These are phyloP conservation scores for Calyptommatus sinebrachiatus DNA, from an alignment of 2,113 vertebrate species.

Conservation along the genomic window DNA sequence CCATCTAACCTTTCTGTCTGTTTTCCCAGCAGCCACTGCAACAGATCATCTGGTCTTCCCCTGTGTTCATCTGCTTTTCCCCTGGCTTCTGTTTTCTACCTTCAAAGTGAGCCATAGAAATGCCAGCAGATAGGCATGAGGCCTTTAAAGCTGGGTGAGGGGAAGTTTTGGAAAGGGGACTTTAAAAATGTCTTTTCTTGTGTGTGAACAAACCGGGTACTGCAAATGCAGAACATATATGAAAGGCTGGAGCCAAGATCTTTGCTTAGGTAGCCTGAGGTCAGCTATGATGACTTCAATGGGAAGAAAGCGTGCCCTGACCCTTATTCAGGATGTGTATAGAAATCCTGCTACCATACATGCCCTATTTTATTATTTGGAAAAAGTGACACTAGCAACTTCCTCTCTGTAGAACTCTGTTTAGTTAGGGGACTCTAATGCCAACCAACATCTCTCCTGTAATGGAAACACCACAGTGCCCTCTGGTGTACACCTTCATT, in stretches of 20 bases:
- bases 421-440: accelerated
- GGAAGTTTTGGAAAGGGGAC: background rate
- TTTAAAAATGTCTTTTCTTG: background rate
- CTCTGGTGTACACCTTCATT: conserved; percentile 55
- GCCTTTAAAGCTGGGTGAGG: background rate
- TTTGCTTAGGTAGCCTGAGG: background rate
- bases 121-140: background rate
- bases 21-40: background rate
- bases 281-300: background rate
- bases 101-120: background rate
- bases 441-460: background rate
- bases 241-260: accelerated
- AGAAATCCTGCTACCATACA: background rate
- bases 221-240: background rate
- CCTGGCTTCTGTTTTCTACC: background rate
- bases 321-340: background rate
- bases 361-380: background rate
- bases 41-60: too few species aligned
- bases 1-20: too few species aligned
- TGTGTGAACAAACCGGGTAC: too few species aligned
- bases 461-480: conserved; percentile 24
- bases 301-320: background rate
- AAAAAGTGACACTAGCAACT: conserved; percentile 20
- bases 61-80: too few species aligned
- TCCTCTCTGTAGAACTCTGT: accelerated